Conservation (phyloP, 1,140 invertebrate species). For the Anastrepha ludens region DNA sequence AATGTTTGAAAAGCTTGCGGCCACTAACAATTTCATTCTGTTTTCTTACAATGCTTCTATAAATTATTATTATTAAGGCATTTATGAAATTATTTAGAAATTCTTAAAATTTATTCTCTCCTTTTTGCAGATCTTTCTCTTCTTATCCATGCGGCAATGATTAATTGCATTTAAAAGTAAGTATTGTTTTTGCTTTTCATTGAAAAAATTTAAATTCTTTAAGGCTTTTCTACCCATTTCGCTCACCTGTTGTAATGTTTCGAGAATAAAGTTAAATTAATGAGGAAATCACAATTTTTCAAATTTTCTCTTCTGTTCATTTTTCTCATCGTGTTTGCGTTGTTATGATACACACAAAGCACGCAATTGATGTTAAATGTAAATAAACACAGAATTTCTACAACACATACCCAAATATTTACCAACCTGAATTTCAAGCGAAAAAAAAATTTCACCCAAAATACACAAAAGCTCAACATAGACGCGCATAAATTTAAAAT, state of each 20-base stretch:
- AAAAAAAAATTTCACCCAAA: conserved; percentile 35
- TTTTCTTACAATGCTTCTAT: no score
- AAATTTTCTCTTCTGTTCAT: neutral
- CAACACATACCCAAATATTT: neutral
- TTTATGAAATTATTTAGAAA: no score
- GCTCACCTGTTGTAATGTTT: neutral
- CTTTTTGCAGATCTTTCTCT: neutral
- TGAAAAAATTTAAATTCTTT: neutral
- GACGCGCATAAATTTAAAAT: neutral
- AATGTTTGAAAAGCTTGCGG: no score
- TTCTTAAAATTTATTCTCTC: neutral
- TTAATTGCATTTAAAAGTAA: neutral
- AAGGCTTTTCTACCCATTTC: neutral
- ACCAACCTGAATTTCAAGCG: neutral
- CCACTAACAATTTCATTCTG: no score
- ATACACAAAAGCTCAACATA: neutral
- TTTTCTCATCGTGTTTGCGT: neutral
- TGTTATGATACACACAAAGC: neutral
- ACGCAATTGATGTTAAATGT: neutral
- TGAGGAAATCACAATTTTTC: neutral
- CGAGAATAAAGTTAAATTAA: no score
- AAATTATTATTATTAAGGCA: no score
- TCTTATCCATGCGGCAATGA: neutral
- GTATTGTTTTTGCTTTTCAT: neutral
- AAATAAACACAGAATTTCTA: neutral